phyloP scores from a whole-genome alignment of 2,888 invertebrate species.

The Ernsta delagoae region DNA sequence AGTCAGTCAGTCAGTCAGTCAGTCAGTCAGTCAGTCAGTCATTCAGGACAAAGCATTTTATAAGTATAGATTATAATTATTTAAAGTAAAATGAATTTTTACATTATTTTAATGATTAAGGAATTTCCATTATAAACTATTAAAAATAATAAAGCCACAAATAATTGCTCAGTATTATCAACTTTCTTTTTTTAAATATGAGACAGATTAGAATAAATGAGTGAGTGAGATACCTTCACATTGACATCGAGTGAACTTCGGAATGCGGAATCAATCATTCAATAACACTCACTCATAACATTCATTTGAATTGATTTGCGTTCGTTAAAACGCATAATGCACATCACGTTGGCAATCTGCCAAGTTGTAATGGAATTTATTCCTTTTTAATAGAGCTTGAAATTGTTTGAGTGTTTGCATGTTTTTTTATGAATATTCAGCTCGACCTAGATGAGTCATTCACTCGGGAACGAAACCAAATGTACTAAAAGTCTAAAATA shows the following conservation, averaged over 20 bases:
- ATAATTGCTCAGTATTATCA: too few relatives aligned
- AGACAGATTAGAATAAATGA: conserved; percentile 3
- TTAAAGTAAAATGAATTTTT: too few relatives aligned
- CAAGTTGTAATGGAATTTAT: conserved; percentile 26
- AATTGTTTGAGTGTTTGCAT: conserved; percentile 22
- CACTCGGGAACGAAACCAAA: background rate
- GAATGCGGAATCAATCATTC: conserved; percentile 35
- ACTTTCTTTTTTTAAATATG: too few relatives aligned
- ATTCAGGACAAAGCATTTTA: too few relatives aligned
- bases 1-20: too few relatives aligned
- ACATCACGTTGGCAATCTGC: conserved; percentile 14
- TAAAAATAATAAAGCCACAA: too few relatives aligned
- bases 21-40: too few relatives aligned
- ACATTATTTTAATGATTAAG: too few relatives aligned
- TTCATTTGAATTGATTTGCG: conserved; percentile 35
- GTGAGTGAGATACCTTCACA: conserved; percentile 25
- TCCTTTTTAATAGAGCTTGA: conserved; percentile 21
- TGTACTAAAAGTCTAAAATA: background rate
- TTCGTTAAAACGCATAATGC: conserved; percentile 33
- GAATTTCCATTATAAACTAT: too few relatives aligned
- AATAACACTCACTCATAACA: conserved; percentile 24
- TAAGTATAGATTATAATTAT: too few relatives aligned
- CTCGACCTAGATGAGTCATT: conserved; percentile 24
- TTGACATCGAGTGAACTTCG: conserved; percentile 9
- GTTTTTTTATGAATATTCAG: conserved; percentile 30